These are phyloP conservation scores for Gyps fulvus DNA, from an alignment of 2,113 vertebrate species.

Conservation along the genomic window DNA sequence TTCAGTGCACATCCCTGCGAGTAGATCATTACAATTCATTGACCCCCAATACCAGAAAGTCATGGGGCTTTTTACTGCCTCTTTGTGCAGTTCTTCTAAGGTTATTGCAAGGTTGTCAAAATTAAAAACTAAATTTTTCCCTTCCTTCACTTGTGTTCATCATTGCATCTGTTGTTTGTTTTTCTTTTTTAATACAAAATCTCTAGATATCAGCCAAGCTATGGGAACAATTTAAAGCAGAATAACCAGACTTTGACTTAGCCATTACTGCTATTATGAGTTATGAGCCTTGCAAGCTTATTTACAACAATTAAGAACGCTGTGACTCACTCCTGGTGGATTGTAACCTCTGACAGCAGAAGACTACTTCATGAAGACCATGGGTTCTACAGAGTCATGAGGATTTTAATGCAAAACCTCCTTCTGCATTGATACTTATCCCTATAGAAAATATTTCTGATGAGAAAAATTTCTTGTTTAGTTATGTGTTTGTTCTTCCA, in stretches of 20 bases:
- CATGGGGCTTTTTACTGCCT: not conserved
- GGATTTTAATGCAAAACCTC: not conserved
- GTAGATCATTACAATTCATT: not conserved
- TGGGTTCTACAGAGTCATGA: not conserved
- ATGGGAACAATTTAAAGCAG: not conserved
- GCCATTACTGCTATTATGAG: not conserved
- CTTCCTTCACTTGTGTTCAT: not conserved
- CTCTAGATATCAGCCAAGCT: not conserved
- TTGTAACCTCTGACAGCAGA: not conserved
- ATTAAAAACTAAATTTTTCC: not conserved
- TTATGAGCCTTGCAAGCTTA: not conserved
- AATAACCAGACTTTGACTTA: not conserved
- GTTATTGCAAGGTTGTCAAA: not conserved
- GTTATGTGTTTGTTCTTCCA: not conserved
- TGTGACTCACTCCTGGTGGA: not conserved
- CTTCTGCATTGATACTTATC: not conserved
- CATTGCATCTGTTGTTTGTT: not conserved
- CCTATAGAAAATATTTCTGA: not conserved
- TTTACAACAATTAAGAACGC: not conserved
- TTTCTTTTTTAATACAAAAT: not conserved
- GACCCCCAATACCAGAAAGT: not conserved
- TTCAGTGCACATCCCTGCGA: not conserved
- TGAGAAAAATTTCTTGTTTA: not conserved
- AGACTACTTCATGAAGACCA: not conserved
- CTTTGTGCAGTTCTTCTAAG: not conserved